A percentile compares a stretch with the other conserved stretches of the same genome.
These are phyloP conservation scores for Zoanthus solanderi DNA, from an alignment of 92 coral and sea anemone genomes.

Conservation along the genomic window DNA sequence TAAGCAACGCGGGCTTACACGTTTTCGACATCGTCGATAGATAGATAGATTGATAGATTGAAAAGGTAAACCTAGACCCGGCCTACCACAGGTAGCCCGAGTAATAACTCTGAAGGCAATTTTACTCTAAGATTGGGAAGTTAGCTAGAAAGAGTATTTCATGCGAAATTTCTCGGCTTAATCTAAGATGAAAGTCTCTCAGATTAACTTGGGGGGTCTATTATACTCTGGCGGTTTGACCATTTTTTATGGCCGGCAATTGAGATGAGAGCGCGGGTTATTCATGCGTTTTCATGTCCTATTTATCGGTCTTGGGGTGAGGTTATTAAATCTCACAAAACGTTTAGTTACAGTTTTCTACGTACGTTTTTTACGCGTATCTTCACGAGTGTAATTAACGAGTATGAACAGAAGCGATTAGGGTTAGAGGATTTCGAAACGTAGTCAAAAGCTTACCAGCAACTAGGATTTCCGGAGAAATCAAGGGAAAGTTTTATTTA, in stretches of 20 bases:
- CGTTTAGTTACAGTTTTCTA: background rate
- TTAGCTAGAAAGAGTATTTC: no score
- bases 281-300: conserved; percentile 2
- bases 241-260: background rate
- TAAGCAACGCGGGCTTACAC: no score
- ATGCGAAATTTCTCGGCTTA: no score
- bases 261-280: background rate
- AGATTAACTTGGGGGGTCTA: no score
- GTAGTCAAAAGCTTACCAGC: conserved; percentile 21
- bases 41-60: no score
- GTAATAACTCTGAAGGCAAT: no score
- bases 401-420: conserved; percentile 27
- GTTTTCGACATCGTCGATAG: no score
- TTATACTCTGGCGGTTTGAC: no score
- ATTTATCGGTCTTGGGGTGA: conserved; percentile 3
- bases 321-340: background rate
- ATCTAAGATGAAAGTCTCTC: no score
- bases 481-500: background rate
- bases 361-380: background rate
- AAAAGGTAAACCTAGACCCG: no score
- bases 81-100: no score
- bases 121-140: no score
- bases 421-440: background rate
- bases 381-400: background rate
- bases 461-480: background rate